phyloP scores from a whole-genome alignment of 2,888 invertebrate species.

The Oxytorus armatus region DNA sequence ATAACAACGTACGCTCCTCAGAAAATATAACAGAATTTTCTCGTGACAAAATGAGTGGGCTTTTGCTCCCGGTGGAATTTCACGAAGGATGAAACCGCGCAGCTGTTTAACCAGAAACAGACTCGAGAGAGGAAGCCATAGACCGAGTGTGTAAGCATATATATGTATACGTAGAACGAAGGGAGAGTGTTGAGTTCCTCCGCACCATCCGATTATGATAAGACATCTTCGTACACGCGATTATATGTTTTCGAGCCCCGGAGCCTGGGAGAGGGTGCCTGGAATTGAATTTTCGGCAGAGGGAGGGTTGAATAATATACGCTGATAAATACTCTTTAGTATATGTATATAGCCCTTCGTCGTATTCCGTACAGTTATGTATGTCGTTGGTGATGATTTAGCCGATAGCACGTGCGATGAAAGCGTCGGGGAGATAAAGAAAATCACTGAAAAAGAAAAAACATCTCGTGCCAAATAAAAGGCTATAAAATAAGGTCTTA shows the following conservation, averaged over 20 bases:
- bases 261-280: conserved; percentile 42
- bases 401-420: conserved; percentile 37
- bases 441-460: conserved; percentile 7
- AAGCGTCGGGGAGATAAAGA: conserved; percentile 22
- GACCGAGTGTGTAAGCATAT: conserved; percentile 8
- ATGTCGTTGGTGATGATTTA: conserved; percentile 37
- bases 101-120: conserved; percentile 17
- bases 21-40: conserved; percentile 42
- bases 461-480: background rate
- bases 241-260: conserved; percentile 61
- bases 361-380: conserved; percentile 11
- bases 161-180: conserved; percentile 17
- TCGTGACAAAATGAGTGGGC: conserved; percentile 11
- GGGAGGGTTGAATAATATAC: conserved; percentile 61
- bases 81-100: conserved; percentile 34
- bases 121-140: conserved; percentile 20
- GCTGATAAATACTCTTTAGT: conserved; percentile 62
- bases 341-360: background rate
- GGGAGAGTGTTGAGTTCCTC: conserved; percentile 48
- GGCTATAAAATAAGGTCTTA: background rate
- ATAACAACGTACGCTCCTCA: background rate
- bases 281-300: conserved; percentile 67
- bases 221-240: conserved; percentile 71
- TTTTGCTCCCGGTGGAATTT: conserved; percentile 18
- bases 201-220: conserved; percentile 69